A percentile compares a stretch with the other conserved stretches of the same genome.
Evolutionary conservation across 2,113 vertebrate genomes (phyloP).

Genomic region (Vidua macroura): DNA sequence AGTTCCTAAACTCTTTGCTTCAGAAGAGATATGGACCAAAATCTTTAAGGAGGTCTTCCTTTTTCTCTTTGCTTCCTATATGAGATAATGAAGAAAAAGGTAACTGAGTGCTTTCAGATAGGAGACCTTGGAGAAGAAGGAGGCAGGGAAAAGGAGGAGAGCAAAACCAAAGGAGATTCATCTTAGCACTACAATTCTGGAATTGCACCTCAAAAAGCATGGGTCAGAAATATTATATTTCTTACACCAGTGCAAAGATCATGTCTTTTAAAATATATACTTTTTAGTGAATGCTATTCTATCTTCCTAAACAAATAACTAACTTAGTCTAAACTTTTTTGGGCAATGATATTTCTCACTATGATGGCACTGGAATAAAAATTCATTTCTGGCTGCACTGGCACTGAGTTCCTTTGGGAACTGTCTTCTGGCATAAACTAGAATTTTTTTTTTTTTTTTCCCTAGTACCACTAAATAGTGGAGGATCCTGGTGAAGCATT

Average conservation of each 20-base stretch:
- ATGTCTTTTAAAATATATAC: not conserved
- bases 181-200: not conserved
- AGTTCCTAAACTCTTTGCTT: not conserved
- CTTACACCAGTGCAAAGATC: not conserved
- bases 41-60: not conserved
- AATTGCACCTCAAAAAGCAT: fast-evolving
- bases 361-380: not conserved
- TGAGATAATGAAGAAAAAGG: not conserved
- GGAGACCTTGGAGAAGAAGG: not conserved
- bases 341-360: not conserved
- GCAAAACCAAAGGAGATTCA: not conserved
- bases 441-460: fast-evolving
- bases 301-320: not conserved
- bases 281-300: not conserved
- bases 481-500: not conserved
- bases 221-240: not conserved
- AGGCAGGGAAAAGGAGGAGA: not conserved
- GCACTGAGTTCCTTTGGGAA: not conserved
- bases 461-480: not conserved
- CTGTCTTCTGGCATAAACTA: not conserved
- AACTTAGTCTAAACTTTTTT: not conserved
- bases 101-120: not conserved
- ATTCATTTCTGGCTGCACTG: not conserved
- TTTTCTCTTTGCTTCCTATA: not conserved
- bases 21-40: not conserved